These are phyloP conservation scores for Lycocorax pyrrhopterus DNA, from an alignment of 2,113 vertebrate species.

Conservation along the genomic window DNA sequence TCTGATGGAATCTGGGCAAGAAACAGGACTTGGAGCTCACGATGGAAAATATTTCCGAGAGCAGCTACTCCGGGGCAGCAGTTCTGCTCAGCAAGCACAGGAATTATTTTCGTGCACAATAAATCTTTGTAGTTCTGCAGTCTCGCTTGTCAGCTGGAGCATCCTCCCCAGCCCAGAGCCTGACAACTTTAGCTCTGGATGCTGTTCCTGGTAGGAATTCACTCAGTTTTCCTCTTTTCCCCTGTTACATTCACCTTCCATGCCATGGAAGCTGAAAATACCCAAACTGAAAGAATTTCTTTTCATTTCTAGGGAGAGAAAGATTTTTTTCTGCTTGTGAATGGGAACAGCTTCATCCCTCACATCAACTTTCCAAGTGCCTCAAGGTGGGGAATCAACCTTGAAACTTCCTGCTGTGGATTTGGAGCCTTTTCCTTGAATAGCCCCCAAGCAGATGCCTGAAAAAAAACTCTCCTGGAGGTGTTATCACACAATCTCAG, in stretches of 20 bases:
- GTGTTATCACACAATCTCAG: not conserved
- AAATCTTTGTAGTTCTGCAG: slow-evolving; percentile 17
- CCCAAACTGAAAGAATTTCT: not conserved
- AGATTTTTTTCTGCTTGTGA: not conserved
- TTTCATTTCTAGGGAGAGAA: not conserved
- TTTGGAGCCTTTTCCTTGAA: not conserved
- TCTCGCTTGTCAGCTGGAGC: slow-evolving; percentile 27
- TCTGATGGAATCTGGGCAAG: slow-evolving; percentile 55
- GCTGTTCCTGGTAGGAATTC: not conserved
- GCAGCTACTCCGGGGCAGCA: slow-evolving; percentile 5
- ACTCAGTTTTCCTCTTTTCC: not conserved
- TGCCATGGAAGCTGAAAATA: not conserved
- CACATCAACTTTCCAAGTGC: not conserved
- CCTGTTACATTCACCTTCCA: not conserved
- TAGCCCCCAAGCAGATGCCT: not conserved
- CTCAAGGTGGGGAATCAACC: not conserved
- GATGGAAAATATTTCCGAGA: slow-evolving; percentile 36
- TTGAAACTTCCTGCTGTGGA: not conserved
- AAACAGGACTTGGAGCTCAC: slow-evolving; percentile 8
- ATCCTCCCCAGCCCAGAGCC: not conserved
- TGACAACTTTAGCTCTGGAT: not conserved
- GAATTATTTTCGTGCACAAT: slow-evolving; percentile 8
- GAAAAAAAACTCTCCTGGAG: not conserved
- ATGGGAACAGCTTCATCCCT: not conserved
- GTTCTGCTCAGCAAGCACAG: not conserved